These are phyloP conservation scores for Dicentrarchus labrax DNA, from an alignment of 2,113 vertebrate species.

Conservation along the genomic window DNA sequence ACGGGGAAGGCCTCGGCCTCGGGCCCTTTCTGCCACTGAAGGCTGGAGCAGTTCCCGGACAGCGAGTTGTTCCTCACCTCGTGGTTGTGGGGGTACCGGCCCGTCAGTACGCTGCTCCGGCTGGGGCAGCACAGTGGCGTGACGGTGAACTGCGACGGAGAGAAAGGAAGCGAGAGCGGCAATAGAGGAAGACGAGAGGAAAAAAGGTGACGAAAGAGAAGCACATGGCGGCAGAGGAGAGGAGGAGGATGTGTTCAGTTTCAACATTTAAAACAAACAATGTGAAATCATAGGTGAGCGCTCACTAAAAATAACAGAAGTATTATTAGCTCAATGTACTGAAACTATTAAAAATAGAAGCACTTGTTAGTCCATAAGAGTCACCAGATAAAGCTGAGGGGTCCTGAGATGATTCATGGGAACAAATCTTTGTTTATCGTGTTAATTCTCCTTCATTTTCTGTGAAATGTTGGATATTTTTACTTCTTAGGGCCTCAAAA, in stretches of 20 bases:
- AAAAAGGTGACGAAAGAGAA: neutral
- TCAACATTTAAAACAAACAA: neutral
- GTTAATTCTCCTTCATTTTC: neutral
- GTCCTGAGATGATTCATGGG: neutral
- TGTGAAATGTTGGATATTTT: neutral
- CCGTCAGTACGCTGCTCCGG: conserved; percentile 84
- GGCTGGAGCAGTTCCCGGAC: conserved; percentile 86
- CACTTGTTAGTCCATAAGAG: no score
- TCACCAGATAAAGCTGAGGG: neutral
- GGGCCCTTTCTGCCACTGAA: conserved; percentile 79
- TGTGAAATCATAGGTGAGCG: neutral
- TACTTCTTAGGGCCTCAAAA: neutral
- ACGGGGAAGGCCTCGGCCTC: conserved; percentile 81
- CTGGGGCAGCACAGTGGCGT: conserved; percentile 88
- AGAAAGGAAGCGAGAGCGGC: conserved; percentile 19
- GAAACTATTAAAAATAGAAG: no score
- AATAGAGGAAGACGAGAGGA: neutral
- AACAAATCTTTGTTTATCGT: no score
- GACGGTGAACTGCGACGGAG: conserved; percentile 77
- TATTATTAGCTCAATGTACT: no score
- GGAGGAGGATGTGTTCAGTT: conserved; percentile 28
- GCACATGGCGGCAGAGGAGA: neutral
- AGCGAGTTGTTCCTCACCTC: conserved; percentile 85
- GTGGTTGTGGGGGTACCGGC: conserved; percentile 87
- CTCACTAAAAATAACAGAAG: no score